A percentile compares a stretch with the other conserved stretches of the same genome.
Conservation (phyloP, 2,797 vertebrate species). For the Apodemus agrarius region DNA sequence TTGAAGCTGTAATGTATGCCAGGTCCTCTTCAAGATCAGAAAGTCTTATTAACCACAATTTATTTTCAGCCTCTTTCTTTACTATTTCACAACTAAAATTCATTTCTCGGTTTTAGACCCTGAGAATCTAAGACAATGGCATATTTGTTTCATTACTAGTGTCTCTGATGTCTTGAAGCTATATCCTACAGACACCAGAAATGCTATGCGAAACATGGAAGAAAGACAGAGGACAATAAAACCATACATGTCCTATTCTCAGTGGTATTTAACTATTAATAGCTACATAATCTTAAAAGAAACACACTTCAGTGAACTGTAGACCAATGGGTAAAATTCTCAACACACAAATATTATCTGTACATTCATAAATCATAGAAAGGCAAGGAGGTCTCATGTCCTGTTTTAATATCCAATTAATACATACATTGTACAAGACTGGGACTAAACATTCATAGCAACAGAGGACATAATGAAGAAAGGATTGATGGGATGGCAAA, state of each 20-base stretch:
- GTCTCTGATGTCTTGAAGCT: not conserved
- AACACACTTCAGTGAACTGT: not conserved
- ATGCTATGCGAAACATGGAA: too few relatives aligned
- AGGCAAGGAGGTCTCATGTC: not conserved
- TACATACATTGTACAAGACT: not conserved
- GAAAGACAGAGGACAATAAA: not conserved
- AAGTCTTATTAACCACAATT: not conserved
- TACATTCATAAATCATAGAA: not conserved
- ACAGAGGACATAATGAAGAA: not conserved
- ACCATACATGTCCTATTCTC: not conserved
- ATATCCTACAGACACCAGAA: not conserved
- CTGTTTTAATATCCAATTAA: not conserved
- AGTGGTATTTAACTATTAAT: not conserved
- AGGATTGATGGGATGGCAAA: not conserved
- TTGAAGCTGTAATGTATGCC: too few relatives aligned
- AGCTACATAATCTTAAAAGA: not conserved
- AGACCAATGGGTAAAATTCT: not conserved
- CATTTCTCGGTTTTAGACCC: not conserved
- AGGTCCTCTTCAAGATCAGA: not conserved
- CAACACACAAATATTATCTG: not conserved
- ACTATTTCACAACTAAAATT: not conserved
- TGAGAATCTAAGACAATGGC: not conserved
- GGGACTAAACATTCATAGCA: not conserved
- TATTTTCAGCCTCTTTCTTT: not conserved
- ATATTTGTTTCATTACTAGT: not conserved